Evolutionary conservation across 2,888 invertebrate genomes (phyloP).

Genomic region (Oligia latruncula): DNA sequence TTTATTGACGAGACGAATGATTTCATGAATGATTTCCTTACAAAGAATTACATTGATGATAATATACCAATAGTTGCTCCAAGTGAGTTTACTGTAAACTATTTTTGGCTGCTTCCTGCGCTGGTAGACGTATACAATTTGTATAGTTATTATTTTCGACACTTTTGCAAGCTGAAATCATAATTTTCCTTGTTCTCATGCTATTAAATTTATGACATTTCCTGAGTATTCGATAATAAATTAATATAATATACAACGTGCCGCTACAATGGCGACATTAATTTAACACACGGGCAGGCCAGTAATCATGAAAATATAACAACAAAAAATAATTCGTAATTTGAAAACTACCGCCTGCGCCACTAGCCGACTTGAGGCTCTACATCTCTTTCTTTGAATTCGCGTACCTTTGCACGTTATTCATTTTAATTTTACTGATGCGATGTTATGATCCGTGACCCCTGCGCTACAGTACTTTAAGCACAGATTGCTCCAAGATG

Average conservation of each 20-base stretch:
- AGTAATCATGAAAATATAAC: too few relatives aligned
- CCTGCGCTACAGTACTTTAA: too few relatives aligned
- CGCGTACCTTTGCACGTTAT: too few relatives aligned
- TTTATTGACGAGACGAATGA: conserved; percentile 74
- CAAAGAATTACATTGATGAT: conserved; percentile 66
- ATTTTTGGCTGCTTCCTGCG: neutral
- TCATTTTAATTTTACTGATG: too few relatives aligned
- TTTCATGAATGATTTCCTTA: conserved; percentile 70
- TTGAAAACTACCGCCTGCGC: too few relatives aligned
- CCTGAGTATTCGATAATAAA: neutral
- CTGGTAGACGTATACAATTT: neutral
- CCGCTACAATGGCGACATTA: neutral
- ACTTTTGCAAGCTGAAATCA: neutral
- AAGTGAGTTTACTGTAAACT: conserved; percentile 29
- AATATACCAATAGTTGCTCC: conserved; percentile 49
- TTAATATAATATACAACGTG: neutral
- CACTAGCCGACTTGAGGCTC: too few relatives aligned
- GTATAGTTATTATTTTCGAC: too few relatives aligned
- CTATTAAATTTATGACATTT: neutral
- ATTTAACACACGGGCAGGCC: neutral
- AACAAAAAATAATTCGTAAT: too few relatives aligned
- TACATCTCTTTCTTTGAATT: too few relatives aligned
- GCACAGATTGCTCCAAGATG: too few relatives aligned
- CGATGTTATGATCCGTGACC: too few relatives aligned
- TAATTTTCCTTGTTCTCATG: neutral